These are phyloP conservation scores for Mylabris phalerata DNA, from an alignment of 1,140 invertebrate species.

Conservation along the genomic window DNA sequence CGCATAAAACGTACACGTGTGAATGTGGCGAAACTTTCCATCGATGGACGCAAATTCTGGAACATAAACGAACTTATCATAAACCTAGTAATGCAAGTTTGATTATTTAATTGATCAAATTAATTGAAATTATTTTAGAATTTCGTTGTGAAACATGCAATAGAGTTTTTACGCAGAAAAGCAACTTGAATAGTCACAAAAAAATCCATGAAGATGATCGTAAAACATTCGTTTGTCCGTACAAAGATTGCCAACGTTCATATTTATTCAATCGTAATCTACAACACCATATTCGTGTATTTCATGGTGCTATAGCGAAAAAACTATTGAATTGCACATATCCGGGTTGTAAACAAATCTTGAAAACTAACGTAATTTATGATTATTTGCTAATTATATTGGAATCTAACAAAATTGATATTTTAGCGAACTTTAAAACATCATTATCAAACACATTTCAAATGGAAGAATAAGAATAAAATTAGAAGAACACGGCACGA, in stretches of 20 bases:
- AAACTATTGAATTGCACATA: constrained; percentile 10
- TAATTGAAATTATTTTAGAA: constrained; percentile 34
- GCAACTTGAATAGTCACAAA: constrained; percentile 42
- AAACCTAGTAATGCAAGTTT: constrained; percentile 7
- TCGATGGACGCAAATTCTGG: constrained; percentile 41
- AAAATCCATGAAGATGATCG: constrained; percentile 36
- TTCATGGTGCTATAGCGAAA: constrained; percentile 16
- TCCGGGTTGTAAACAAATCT: constrained; percentile 12
- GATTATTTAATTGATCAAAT: background rate
- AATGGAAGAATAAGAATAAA: background rate
- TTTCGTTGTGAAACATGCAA: constrained; percentile 45
- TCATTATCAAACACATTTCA: constrained; percentile 12
- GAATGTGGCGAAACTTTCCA: constrained; percentile 40
- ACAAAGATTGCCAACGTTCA: constrained; percentile 39
- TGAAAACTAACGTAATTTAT: constrained; percentile 13
- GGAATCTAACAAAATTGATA: background rate
- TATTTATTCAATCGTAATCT: constrained; percentile 25
- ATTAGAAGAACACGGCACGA: constrained; percentile 16
- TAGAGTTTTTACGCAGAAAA: constrained; percentile 42
- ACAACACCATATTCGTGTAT: constrained; percentile 14
- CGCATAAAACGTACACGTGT: constrained; percentile 45
- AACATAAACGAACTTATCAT: constrained; percentile 38
- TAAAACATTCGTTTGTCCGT: constrained; percentile 40
- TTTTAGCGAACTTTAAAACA: constrained; percentile 18
- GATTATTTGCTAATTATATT: background rate